Conservation (phyloP, 2,797 vertebrate species). For the Cryptoprocta ferox region DNA sequence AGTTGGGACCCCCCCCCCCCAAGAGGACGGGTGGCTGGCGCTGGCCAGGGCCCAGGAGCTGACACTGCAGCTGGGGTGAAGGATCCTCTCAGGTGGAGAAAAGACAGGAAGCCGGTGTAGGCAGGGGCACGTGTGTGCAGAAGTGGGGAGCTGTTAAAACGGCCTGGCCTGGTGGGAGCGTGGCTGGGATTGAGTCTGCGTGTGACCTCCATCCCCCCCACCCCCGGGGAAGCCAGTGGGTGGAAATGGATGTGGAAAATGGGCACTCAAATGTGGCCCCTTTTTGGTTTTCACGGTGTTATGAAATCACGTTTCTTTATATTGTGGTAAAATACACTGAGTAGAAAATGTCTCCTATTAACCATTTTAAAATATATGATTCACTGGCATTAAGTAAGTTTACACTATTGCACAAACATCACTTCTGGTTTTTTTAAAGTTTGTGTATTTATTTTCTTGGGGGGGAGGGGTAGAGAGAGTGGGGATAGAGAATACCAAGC, state of each 20-base stretch:
- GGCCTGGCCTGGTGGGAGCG: accelerated
- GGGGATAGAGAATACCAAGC: no score
- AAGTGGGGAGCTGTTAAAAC: neutral
- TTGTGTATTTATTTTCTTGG: no score
- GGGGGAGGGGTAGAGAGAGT: no score
- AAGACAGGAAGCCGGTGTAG: neutral
- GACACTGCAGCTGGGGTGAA: neutral
- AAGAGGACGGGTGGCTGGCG: accelerated
- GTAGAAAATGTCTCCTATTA: neutral
- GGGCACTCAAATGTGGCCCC: neutral
- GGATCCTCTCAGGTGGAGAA: no score
- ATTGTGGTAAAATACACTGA: neutral
- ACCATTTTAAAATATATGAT: neutral
- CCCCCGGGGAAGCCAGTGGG: neutral
- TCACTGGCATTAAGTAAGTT: neutral
- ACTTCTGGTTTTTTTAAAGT: neutral
- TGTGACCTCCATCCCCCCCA: no score
- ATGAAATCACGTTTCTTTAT: neutral
- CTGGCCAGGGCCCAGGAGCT: neutral
- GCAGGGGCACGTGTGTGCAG: neutral
- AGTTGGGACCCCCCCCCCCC: neutral
- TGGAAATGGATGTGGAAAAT: neutral
- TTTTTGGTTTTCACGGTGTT: neutral
- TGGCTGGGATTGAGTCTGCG: neutral
- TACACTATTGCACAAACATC: neutral